phyloP scores from a whole-genome alignment of 2,888 invertebrate species.

The Metalampra italica region DNA sequence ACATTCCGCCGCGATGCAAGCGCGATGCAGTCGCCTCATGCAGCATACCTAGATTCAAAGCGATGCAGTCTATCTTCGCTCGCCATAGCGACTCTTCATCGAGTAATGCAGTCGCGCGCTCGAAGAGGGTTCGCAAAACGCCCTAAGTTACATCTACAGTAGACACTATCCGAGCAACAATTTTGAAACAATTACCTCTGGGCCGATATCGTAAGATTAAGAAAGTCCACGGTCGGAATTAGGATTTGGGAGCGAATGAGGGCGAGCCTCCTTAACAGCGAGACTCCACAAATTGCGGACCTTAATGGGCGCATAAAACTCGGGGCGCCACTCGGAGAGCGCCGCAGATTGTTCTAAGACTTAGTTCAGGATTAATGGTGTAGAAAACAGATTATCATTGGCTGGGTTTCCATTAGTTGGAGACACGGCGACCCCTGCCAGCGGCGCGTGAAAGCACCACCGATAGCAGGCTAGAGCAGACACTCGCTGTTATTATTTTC shows the following conservation, averaged over 20 bases:
- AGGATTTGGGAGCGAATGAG: slow-evolving; percentile 67
- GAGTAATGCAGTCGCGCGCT: no score
- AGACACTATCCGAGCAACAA: slow-evolving; percentile 49
- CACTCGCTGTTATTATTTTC: slow-evolving; percentile 76
- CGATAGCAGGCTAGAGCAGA: slow-evolving; percentile 51
- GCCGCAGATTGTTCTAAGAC: slow-evolving; percentile 75
- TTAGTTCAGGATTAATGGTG: slow-evolving; percentile 79
- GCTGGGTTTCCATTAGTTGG: slow-evolving; percentile 72
- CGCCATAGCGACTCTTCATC: no score
- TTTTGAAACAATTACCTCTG: slow-evolving; percentile 77
- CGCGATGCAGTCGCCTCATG: no score
- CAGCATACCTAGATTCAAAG: no score
- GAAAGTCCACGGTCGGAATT: slow-evolving; percentile 75
- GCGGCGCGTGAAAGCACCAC: slow-evolving; percentile 71
- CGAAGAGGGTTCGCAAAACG: no score
- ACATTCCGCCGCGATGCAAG: no score
- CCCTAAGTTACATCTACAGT: no score
- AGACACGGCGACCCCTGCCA: slow-evolving; percentile 63
- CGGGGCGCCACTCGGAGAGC: slow-evolving; percentile 69
- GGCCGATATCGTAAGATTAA: slow-evolving; percentile 76
- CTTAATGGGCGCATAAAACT: slow-evolving; percentile 78
- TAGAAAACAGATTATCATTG: slow-evolving; percentile 80
- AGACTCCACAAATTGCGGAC: slow-evolving; percentile 78
- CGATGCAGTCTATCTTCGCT: no score
- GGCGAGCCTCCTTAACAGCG: slow-evolving; percentile 69